Percentiles rank a stretch among this genome's conserved stretches.
Conservation (phyloP, 2,113 vertebrate genomes). For the Cichladusa arquata region DNA sequence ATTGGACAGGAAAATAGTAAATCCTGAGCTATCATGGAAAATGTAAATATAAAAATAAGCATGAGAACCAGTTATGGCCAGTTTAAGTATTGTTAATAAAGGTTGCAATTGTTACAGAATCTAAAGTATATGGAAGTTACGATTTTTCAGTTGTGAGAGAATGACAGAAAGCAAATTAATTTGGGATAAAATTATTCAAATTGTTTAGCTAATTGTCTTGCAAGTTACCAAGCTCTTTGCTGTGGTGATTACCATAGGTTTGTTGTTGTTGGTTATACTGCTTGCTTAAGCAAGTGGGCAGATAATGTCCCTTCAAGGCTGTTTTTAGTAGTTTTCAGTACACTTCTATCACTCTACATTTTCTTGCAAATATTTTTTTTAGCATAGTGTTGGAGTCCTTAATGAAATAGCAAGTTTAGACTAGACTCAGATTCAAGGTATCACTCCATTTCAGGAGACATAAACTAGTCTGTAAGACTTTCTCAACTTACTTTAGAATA, state of each 20-base stretch:
- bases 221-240: background rate
- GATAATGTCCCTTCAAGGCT: background rate
- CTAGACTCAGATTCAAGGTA: background rate
- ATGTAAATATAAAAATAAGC: background rate
- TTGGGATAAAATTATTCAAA: background rate
- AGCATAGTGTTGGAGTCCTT: background rate
- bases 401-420: background rate
- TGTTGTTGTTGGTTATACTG: background rate
- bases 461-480: background rate
- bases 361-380: background rate
- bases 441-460: background rate
- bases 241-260: background rate
- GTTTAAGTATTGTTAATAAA: background rate
- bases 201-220: background rate
- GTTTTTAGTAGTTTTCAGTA: background rate
- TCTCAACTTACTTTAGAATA: constrained; percentile 70
- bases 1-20: background rate
- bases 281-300: background rate
- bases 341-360: background rate
- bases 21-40: background rate
- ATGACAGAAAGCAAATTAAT: background rate
- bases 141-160: background rate
- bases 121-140: background rate
- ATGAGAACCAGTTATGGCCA: background rate
- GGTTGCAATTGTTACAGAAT: background rate